These are phyloP conservation scores for Campoplex nolae DNA, from an alignment of 2,888 invertebrate genomes.

Conservation along the genomic window DNA sequence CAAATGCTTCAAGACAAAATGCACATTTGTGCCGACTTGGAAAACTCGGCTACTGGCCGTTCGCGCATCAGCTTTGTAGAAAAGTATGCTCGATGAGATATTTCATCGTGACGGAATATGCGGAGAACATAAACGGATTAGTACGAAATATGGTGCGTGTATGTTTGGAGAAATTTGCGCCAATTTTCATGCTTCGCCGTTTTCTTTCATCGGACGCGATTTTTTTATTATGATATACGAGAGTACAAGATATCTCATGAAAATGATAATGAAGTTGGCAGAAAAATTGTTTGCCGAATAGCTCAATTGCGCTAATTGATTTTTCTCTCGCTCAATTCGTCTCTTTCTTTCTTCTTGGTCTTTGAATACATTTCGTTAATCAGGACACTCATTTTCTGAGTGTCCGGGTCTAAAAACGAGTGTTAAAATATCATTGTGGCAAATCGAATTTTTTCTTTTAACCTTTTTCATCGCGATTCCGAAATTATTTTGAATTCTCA, in stretches of 20 bases:
- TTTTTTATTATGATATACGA: constrained; percentile 65
- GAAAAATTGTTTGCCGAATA: constrained; percentile 37
- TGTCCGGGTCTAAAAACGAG: too few species aligned
- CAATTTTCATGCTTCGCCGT: constrained; percentile 73
- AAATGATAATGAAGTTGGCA: constrained; percentile 67
- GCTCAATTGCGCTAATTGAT: constrained; percentile 42
- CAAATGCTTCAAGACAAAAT: neutral
- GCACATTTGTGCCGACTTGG: neutral
- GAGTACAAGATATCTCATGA: constrained; percentile 62
- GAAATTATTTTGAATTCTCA: too few species aligned
- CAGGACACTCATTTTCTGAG: neutral
- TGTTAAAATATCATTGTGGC: too few species aligned
- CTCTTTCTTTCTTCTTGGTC: neutral
- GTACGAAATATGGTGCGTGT: constrained; percentile 25
- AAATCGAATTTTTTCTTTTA: too few species aligned
- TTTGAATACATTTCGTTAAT: neutral
- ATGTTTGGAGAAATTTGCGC: constrained; percentile 70
- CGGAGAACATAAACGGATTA: neutral
- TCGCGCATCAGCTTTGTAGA: neutral
- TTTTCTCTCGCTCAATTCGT: neutral
- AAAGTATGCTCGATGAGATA: constrained; percentile 22
- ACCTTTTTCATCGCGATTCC: too few species aligned
- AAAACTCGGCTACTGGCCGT: neutral
- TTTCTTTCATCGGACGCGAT: constrained; percentile 69
- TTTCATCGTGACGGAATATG: constrained; percentile 38